Base-by-base conservation (phyloP, 2,113 vertebrate genomes). In the Protobothrops flavoviridis region DNA sequence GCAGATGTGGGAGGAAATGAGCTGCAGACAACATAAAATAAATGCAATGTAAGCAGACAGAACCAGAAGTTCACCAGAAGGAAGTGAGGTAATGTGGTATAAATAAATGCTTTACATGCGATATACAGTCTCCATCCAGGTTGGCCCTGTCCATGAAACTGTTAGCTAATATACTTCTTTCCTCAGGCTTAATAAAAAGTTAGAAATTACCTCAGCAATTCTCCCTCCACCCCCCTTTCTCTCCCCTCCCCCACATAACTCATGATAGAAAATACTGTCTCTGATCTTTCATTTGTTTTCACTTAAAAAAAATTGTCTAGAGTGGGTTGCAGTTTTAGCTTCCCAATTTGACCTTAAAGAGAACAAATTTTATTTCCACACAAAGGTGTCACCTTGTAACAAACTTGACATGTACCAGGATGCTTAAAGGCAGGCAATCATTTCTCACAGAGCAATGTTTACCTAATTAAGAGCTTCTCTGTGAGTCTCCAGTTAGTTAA, bases 401-500 rank as follows among this genome's bases (percentile, higher is more conserved):
- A 95, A 92, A 89, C 95, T 97, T 97, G 97, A 97, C 97, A 97
- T 56, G 24, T 59, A 93, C 92, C 11, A 29, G 95, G 93, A 39
- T 0, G 57, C 95, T 93, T 93, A 93, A 96, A 94, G 92, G 94
- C 1, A 13, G 96, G 96, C 94, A 11, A 95, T 93, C 94, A 53
- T 86, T 92, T 88, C 96, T 95, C 96, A 1, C 93, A 26, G 26
- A 96, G 93, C 95, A 12, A 6, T 97, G 97, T 98, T 98, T 97
- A 96, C 97, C 97, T 98, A 97, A 98, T 98, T 98, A 98, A 98
- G 97, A 98, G 97, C 97, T 96, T 93, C 97, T 97, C 95, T 64
- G 95, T 92, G 74, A 92, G 97, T 97, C 97, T 97, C 96, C 94
- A 64, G 98, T 85, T 97, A 95, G 95, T 97, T 98, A 97, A 97